Base-by-base conservation (phyloP, 2,888 invertebrate genomes). In the Lydus trimaculatus region DNA sequence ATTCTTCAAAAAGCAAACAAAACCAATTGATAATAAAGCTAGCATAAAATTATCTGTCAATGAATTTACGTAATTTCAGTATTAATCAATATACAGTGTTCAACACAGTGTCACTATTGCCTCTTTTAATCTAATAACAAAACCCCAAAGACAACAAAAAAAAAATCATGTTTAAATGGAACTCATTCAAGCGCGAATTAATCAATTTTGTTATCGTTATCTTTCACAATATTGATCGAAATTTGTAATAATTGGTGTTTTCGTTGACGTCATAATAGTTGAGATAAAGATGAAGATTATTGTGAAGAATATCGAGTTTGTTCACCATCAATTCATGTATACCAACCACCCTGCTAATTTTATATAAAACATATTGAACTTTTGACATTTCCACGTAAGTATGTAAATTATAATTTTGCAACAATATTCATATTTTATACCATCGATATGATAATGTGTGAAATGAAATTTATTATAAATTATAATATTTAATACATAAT, bases 191-290 rank as follows among this genome's bases (percentile, higher is more conserved):
- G 63, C 58, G 33, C 33, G 56, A 64, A 67, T 56, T 65, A 68
- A 68, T 68, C 62, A 68, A 67, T 67, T 59, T 67, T 52, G 61
- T 67, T 68, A 68, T 68, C 68, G 60, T 61, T 64, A 62, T 58
- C 31, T 2, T 52, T 33, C 43, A 31, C 58, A 62, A 20, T 20
- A 11, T 62, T 65, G 64, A 61, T 62, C 65, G 33, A 64, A 67
- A 64, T 56, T 48, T 31, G 64, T 43, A 3, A 28, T n/a, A n/a
- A n/a, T n/a, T n/a, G n/a, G n/a, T n/a, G n/a, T n/a, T n/a, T n/a
- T n/a, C n/a, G n/a, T 4, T 28, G 28, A 28, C 28, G 28, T 28
- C 28, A 28, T 28, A 28, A 28, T 28, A 28, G 28, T 28, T 28
- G 28, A 28, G 28, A 28, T 28, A 28, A 28, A 28, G 28, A 28